A percentile compares a stretch with the other conserved stretches of the same genome.
Conservation (phyloP, 2,113 vertebrate genomes). For the Podarcis raffonei region DNA sequence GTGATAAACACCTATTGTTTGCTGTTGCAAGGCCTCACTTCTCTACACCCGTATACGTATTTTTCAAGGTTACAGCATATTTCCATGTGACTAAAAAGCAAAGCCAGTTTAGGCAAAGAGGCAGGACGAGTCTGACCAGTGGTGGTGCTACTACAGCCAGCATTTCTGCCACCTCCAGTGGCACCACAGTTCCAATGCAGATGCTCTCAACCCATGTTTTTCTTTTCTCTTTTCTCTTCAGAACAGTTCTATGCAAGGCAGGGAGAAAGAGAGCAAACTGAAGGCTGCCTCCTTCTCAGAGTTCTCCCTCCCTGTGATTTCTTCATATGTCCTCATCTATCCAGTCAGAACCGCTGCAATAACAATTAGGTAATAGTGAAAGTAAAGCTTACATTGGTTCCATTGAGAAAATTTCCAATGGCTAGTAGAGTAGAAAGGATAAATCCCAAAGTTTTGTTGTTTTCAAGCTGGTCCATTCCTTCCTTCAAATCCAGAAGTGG, state of each 20-base stretch:
- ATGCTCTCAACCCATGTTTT: no score
- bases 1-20: no score
- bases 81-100: no score
- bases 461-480: slow-evolving; percentile 97
- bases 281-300: neutral
- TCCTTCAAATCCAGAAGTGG: slow-evolving; percentile 97
- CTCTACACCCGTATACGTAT: no score
- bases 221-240: no score
- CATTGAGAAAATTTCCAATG: slow-evolving; percentile 97
- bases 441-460: slow-evolving; percentile 92
- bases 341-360: neutral
- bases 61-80: no score
- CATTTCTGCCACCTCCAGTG: no score
- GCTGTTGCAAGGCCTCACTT: no score
- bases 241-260: neutral
- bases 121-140: no score
- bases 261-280: neutral
- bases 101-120: no score
- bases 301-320: neutral
- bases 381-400: slow-evolving; percentile 88
- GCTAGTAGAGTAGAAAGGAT: slow-evolving; percentile 94
- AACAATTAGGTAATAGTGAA: neutral
- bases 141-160: no score
- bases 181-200: no score
- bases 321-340: neutral